A percentile compares a stretch with the other conserved stretches of the same genome.
Conservation (phyloP, 2,797 vertebrate species). For the Macroramphosus scolopax region DNA sequence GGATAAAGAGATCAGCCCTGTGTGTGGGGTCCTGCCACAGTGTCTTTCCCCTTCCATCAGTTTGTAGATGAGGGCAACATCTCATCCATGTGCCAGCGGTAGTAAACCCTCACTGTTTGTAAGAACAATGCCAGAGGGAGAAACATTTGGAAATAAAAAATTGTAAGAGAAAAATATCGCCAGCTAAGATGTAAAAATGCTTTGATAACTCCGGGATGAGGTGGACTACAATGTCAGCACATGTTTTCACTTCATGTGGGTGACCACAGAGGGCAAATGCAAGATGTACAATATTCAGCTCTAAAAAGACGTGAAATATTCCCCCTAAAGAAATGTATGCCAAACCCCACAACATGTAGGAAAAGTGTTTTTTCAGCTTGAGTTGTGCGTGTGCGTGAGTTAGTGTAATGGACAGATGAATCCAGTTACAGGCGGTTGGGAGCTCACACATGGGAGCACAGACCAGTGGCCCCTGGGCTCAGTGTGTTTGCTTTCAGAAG, state of each 20-base stretch:
- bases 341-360: too few species aligned
- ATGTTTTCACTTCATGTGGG: slow-evolving; percentile 8
- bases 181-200: slow-evolving; percentile 38
- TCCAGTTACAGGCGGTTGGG: background rate
- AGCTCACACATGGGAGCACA: background rate
- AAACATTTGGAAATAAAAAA: slow-evolving; percentile 19
- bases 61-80: slow-evolving; percentile 18
- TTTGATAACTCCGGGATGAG: slow-evolving; percentile 15
- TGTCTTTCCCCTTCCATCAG: slow-evolving; percentile 39
- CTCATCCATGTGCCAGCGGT: slow-evolving; percentile 24
- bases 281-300: too few species aligned
- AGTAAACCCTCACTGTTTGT: slow-evolving; percentile 27
- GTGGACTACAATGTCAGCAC: background rate
- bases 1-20: slow-evolving; percentile 51
- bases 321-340: too few species aligned
- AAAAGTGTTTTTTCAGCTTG: background rate
- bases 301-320: too few species aligned
- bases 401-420: background rate
- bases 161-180: slow-evolving; percentile 6
- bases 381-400: slow-evolving; percentile 5
- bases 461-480: background rate
- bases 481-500: background rate
- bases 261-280: too few species aligned
- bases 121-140: slow-evolving; percentile 8
- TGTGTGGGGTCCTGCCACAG: slow-evolving; percentile 42